Conservation (phyloP, 2,113 vertebrate species). For the Pseudopipra pipra region DNA sequence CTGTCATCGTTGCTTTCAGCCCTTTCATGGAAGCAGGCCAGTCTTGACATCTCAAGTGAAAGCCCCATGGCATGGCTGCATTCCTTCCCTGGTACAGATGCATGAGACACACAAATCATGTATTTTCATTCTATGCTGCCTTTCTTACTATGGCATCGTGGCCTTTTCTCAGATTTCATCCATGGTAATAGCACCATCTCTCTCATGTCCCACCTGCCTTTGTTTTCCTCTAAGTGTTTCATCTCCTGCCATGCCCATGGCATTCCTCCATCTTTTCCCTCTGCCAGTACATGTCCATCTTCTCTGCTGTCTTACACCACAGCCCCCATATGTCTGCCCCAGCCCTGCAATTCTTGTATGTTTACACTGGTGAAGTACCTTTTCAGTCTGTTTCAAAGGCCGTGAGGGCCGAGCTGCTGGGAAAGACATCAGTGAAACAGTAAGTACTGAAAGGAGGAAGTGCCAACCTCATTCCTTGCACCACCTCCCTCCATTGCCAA, state of each 20-base stretch:
- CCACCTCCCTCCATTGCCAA: not conserved
- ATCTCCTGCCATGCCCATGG: not conserved
- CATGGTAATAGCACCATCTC: not conserved
- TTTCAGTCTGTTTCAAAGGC: not conserved
- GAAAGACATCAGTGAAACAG: not conserved
- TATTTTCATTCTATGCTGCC: not conserved
- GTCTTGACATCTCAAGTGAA: not conserved
- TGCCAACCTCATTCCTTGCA: not conserved
- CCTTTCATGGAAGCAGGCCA: not conserved
- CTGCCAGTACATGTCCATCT: not conserved
- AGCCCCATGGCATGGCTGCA: fast-evolving
- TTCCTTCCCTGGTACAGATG: not conserved
- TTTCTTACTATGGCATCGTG: not conserved
- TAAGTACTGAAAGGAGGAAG: not conserved
- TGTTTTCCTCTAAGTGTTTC: not conserved
- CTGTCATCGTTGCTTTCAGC: not conserved
- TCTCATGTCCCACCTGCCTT: not conserved
- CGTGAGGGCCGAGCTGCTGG: not conserved
- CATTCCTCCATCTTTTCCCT: not conserved
- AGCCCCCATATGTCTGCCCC: not conserved
- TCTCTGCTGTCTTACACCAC: not conserved
- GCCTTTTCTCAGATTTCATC: not conserved
- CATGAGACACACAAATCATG: fast-evolving
- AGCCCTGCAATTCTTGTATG: fast-evolving
- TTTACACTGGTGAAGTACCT: not conserved